phyloP scores from a whole-genome alignment of 2,797 vertebrate genomes.

The Ibycter americanus region DNA sequence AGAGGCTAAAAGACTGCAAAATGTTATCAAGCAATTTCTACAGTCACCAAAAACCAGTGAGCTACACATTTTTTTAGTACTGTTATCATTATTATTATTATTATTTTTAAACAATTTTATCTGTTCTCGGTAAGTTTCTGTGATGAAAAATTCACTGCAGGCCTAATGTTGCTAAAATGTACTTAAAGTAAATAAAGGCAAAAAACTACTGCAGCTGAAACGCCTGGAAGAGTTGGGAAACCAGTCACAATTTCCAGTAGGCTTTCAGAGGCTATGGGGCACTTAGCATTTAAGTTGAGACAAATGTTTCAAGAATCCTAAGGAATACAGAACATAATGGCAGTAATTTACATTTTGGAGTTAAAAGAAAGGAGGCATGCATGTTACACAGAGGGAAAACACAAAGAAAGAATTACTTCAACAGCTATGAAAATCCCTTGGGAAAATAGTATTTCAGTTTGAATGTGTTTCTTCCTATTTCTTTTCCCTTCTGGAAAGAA shows the following conservation, averaged over 20 bases:
- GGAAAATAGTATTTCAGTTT: conserved; percentile 47
- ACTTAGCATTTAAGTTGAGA: conserved; percentile 29
- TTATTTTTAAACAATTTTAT: not conserved
- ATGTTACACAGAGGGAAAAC: conserved; percentile 49
- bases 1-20: not conserved
- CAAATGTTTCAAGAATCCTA: conserved; percentile 42
- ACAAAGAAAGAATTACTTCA: conserved; percentile 70
- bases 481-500: conserved; percentile 64
- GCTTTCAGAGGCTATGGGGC: conserved; percentile 6
- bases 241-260: not conserved
- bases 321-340: conserved; percentile 37
- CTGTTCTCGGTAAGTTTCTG: not conserved
- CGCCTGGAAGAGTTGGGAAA: not conserved
- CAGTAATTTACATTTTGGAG: conserved; percentile 56
- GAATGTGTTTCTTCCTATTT: conserved; percentile 55
- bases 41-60: not conserved
- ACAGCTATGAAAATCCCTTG: conserved; percentile 53
- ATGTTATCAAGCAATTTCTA: not conserved
- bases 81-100: not conserved
- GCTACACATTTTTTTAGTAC: not conserved
- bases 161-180: not conserved
- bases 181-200: not conserved
- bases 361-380: conserved; percentile 33
- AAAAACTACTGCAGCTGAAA: not conserved
- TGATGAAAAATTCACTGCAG: not conserved